phyloP scores from a whole-genome alignment of 2,113 vertebrate genomes.

The Indri indri region DNA sequence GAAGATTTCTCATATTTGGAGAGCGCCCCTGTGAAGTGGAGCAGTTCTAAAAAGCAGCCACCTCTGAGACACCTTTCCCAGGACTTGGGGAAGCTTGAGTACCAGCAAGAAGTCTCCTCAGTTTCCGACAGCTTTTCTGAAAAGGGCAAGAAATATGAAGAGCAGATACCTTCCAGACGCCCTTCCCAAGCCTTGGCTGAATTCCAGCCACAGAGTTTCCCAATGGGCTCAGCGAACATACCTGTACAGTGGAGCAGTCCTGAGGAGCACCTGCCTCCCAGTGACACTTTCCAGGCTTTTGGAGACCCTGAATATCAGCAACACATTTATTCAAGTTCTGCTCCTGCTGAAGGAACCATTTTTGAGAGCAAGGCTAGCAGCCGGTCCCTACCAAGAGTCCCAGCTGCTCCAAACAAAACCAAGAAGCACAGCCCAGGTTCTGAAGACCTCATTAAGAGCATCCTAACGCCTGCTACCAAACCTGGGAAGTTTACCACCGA shows the following conservation, averaged over 20 bases:
- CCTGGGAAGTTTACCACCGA: constrained; percentile 82
- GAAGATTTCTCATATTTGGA: constrained; percentile 45
- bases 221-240: background rate
- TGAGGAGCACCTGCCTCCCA: background rate
- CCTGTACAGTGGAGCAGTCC: background rate
- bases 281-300: background rate
- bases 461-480: constrained; percentile 61
- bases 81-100: background rate
- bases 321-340: background rate
- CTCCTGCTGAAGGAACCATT: background rate
- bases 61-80: background rate
- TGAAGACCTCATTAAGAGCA: constrained; percentile 53
- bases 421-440: constrained; percentile 31
- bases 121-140: background rate
- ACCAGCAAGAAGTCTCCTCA: background rate
- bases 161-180: background rate
- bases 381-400: background rate
- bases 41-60: background rate
- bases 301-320: background rate
- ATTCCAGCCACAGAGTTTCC: background rate
- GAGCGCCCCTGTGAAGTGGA: constrained; percentile 33
- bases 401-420: constrained; percentile 48
- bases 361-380: background rate
- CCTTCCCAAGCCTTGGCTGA: background rate
- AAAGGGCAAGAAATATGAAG: background rate